These are phyloP conservation scores for Salminus brasiliensis DNA, from an alignment of 2,113 vertebrate genomes.

Conservation along the genomic window DNA sequence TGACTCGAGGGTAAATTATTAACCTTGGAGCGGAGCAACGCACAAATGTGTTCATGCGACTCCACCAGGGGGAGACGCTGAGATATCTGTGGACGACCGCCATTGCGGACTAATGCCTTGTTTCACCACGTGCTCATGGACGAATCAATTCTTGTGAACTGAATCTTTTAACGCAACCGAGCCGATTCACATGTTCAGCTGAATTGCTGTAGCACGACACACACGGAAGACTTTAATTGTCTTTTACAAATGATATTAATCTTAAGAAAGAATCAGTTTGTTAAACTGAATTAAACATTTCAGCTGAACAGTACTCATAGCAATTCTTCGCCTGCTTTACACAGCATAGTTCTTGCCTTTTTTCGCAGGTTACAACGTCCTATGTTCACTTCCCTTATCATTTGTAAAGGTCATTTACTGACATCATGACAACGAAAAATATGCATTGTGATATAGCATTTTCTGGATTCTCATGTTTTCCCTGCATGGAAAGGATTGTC, in stretches of 20 bases:
- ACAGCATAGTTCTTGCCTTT: too few relatives aligned
- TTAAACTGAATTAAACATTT: background rate
- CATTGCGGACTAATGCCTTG: background rate
- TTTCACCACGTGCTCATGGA: conserved; percentile 15
- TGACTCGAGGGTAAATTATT: conserved; percentile 64
- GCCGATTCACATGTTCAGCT: background rate
- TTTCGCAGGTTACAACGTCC: too few relatives aligned
- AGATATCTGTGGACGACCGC: conserved; percentile 40
- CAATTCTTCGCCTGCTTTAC: too few relatives aligned
- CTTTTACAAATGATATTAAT: background rate
- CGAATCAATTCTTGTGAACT: background rate
- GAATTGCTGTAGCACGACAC: background rate
- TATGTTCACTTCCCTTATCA: too few relatives aligned
- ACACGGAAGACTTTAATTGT: background rate
- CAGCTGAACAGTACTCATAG: too few relatives aligned
- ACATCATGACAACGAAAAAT: too few relatives aligned
- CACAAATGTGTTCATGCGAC: conserved; percentile 36
- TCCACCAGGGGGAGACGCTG: conserved; percentile 64
- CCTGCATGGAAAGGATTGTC: too few relatives aligned
- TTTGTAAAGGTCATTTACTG: too few relatives aligned
- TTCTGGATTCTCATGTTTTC: too few relatives aligned
- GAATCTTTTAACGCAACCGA: background rate
- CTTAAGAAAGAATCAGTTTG: background rate
- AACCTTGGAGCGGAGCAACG: conserved; percentile 62
- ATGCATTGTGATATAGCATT: too few relatives aligned